Percentiles rank a stretch among this genome's conserved stretches.
phyloP scores from a whole-genome alignment of 2,888 invertebrate species.

The Drosophila hamatofila region DNA sequence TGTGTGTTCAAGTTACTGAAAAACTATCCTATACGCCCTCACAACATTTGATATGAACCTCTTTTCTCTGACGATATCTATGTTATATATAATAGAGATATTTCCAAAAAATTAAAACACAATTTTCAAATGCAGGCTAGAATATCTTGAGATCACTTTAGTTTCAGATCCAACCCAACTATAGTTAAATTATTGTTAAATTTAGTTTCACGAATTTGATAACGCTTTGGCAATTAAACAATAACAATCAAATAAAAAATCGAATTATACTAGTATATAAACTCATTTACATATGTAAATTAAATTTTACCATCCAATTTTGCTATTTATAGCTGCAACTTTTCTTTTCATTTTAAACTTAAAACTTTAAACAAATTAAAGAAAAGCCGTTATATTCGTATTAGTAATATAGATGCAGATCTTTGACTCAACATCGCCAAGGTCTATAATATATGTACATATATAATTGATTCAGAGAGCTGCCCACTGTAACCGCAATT shows the following conservation, averaged over 20 bases:
- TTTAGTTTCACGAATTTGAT: too few relatives aligned
- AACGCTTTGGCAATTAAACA: too few relatives aligned
- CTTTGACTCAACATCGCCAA: neutral
- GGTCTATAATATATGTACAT: conserved; percentile 30
- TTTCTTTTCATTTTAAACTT: conserved; percentile 21
- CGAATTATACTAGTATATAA: neutral
- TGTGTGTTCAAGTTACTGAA: too few relatives aligned
- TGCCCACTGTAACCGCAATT: conserved; percentile 6
- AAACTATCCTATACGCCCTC: too few relatives aligned
- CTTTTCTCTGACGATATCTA: too few relatives aligned
- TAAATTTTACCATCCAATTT: neutral
- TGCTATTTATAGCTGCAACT: conserved; percentile 2
- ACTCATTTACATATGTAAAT: neutral
- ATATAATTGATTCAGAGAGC: conserved; percentile 6
- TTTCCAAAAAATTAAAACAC: too few relatives aligned
- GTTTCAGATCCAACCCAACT: neutral
- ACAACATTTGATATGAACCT: too few relatives aligned
- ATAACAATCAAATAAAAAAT: too few relatives aligned
- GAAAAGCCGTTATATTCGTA: conserved; percentile 16
- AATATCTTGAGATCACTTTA: neutral
- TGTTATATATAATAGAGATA: too few relatives aligned
- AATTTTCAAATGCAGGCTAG: neutral
- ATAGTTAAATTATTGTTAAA: too few relatives aligned
- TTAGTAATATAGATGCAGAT: conserved; percentile 3
- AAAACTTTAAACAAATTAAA: neutral